Evolutionary conservation across 2,113 vertebrate species (phyloP).

Genomic region (Dolichallabes microphthalmus): DNA sequence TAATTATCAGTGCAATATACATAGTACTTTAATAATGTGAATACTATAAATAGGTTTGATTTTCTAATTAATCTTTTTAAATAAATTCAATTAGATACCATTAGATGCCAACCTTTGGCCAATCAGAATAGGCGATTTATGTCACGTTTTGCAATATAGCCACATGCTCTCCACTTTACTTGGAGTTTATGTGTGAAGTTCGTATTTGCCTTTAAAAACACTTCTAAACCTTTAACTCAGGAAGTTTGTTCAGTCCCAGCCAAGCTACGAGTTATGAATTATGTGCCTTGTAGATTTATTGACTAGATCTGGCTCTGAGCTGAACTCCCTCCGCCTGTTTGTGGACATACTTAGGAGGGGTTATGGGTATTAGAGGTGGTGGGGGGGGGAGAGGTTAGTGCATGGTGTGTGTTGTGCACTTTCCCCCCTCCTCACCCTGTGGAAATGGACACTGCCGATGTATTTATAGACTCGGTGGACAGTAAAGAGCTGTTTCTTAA

Average conservation of each 20-base stretch:
- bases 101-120: background rate
- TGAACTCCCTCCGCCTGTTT: slow-evolving; percentile 8
- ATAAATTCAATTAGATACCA: no score
- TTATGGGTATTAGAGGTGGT: background rate
- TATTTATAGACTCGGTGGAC: slow-evolving; percentile 74
- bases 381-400: slow-evolving; percentile 35
- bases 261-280: background rate
- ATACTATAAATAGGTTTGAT: background rate
- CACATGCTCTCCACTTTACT: background rate
- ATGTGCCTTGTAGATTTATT: slow-evolving; percentile 4
- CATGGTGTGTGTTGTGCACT: slow-evolving; percentile 60
- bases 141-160: no score
- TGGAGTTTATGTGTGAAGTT: background rate
- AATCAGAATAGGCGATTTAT: background rate
- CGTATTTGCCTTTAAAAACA: background rate
- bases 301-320: background rate
- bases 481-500: slow-evolving; percentile 62
- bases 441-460: slow-evolving; percentile 71
- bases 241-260: background rate
- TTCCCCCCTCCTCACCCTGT: slow-evolving; percentile 43
- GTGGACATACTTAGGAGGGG: slow-evolving; percentile 9
- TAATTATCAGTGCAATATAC: background rate
- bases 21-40: background rate
- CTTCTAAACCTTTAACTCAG: background rate
- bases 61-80: slow-evolving; percentile 4